Evolutionary conservation across 1,140 invertebrate species (phyloP).

Genomic region (Oncopodura yosiiana): DNA sequence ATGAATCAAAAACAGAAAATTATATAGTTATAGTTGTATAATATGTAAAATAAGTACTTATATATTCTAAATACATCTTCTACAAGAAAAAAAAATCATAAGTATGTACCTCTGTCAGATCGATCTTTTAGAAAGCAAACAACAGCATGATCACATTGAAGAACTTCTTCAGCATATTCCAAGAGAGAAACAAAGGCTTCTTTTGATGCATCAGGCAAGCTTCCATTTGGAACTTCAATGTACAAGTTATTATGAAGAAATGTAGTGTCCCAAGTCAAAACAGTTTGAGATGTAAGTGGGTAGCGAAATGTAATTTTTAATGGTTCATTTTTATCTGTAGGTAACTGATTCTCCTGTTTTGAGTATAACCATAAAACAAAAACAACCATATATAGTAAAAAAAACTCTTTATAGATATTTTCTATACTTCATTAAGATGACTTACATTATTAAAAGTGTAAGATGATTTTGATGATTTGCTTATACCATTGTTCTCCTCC

Average conservation of each 20-base stretch:
- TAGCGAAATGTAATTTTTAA: slow-evolving; percentile 66
- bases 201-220: slow-evolving; percentile 79
- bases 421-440: too few relatives aligned
- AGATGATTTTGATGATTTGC: slow-evolving; percentile 48
- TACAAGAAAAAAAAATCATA: not conserved
- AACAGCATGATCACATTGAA: slow-evolving; percentile 69
- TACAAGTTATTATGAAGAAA: slow-evolving; percentile 69
- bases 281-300: slow-evolving; percentile 60
- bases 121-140: slow-evolving; percentile 75
- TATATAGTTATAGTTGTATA: not conserved
- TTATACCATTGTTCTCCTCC: slow-evolving; percentile 71
- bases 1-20: slow-evolving; percentile 36
- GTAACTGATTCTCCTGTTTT: not conserved
- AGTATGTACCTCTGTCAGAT: slow-evolving; percentile 58
- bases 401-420: too few relatives aligned
- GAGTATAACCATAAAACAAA: not conserved
- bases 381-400: too few relatives aligned
- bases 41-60: not conserved
- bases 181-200: slow-evolving; percentile 83
- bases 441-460: too few relatives aligned
- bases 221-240: slow-evolving; percentile 70
- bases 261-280: slow-evolving; percentile 70
- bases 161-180: slow-evolving; percentile 89
- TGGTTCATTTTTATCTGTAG: slow-evolving; percentile 30
- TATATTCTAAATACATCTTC: not conserved